Evolutionary conservation across 2,797 vertebrate species (phyloP).

Genomic region (Sebastes cheni): DNA sequence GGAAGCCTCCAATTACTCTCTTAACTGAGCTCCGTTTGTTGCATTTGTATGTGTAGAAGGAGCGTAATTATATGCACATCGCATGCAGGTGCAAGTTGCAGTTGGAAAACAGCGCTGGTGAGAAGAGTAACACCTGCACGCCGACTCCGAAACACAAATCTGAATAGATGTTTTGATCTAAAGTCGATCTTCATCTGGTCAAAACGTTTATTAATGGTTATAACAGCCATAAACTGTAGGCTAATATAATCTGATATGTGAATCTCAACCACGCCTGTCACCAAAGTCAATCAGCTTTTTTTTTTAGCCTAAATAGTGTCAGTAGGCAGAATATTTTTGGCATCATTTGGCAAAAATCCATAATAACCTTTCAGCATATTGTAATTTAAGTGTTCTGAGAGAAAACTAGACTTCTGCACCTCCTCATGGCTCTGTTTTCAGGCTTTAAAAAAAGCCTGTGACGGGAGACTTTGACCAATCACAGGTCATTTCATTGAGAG

Average conservation of each 20-base stretch:
- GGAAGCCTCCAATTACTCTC: conserved; percentile 34
- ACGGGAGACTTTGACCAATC: too few relatives aligned
- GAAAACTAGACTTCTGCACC: rapidly evolving
- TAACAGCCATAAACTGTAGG: background rate
- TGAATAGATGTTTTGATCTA: background rate
- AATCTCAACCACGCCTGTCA: background rate
- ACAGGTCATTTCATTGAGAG: too few relatives aligned
- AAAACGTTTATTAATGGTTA: background rate
- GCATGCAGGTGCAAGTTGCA: conserved; percentile 31
- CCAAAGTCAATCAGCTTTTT: background rate
- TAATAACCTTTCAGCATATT: too few relatives aligned
- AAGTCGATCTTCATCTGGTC: background rate
- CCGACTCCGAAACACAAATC: background rate
- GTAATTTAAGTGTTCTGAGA: too few relatives aligned
- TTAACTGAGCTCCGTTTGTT: conserved; percentile 18
- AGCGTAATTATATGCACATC: conserved; percentile 19
- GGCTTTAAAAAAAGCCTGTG: too few relatives aligned
- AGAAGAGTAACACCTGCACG: background rate
- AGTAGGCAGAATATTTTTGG: too few relatives aligned
- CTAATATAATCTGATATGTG: background rate
- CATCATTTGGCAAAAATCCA: too few relatives aligned
- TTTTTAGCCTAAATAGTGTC: background rate
- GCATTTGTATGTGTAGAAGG: background rate
- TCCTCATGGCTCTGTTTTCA: too few relatives aligned
- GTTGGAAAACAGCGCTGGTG: background rate